Evolutionary conservation across 2,797 vertebrate species (phyloP), one percentile per base, ranked within the genome.

Genomic region (Sebastes diploproa): DNA sequence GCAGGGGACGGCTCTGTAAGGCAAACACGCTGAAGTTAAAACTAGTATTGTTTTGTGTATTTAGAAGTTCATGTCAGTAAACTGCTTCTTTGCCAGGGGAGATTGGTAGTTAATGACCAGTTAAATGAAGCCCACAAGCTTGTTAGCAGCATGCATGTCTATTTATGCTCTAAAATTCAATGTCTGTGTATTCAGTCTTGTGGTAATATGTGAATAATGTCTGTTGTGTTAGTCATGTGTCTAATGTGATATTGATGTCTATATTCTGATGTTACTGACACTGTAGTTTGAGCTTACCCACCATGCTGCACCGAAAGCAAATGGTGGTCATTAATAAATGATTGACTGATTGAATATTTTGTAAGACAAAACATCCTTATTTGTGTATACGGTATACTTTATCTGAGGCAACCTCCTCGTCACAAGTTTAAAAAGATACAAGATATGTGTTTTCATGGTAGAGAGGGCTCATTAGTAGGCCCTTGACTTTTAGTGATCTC

Each of bases 401-500:
- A 34, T 42, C 7, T 32, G 22, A 66, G 23, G 22, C 11, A 63
- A 55, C 38, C 7, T 5, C n/a, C 7, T 50, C 20, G 18, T 32
- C 16, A 25, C 8, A 46, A 20, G 4, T 63, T 72, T 60, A 22
- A 77, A 80, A 76, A 50, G 16, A 78, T 54, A 55, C 18, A 66
- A 60, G 22, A 55, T 34, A 64, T 68, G 60, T 80, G 58, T 86
- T 78, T 81, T 38, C 63, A 63, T 65, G 34, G 20, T 7, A 62
- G 38, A 46, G 9, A 60, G 50, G 27, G 68, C 72, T 81, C 78
- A 66, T 84, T 85, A 83, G 50, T 65, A 76, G 36, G 79, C 25
- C 77, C 36, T 86, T 88, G 82, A 88, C 81, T 81, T 72, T 71
- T 54, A 56, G 25, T 77, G 73, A 84, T 84, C 73, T 85, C 27